Evolutionary conservation across 1,140 invertebrate genomes (phyloP), one percentile per base, ranked within the genome.

Genomic region (Chelonus insularis): DNA sequence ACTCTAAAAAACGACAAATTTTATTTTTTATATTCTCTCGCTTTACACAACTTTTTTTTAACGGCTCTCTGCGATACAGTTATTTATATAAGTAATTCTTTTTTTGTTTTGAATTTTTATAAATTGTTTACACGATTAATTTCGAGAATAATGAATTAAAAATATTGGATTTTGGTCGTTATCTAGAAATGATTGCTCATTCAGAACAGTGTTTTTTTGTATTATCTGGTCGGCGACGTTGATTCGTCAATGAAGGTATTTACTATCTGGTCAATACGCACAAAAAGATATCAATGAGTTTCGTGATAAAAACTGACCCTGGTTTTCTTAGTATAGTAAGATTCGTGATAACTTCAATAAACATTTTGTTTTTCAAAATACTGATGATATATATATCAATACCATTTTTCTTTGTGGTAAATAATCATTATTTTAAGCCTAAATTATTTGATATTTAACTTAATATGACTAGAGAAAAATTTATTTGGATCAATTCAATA

Each of bases 191-290:
- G 3, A 14, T n/a, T 39, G 25, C 25, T 39, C 36, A 43, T 56
- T 36, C n/a, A 39, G 34, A 39, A 39, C 21, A 21, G 48, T 58
- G 47, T 48, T 48, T 54, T 54, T 47, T 4, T 20, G 18, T 7
- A 29, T 7, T 29, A 29, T 29, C 25, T 4, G 25, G 7, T 4
- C 25, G 7, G 25, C 3, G 25, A 29, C 43, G 47, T 39, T 36
- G 50, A 50, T 62, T 63, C 68, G 68, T 70, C 68, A 70, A 65
- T 65, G 63, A 65, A 66, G 43, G 67, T 68, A 62, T 66, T 70
- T 68, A 70, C 68, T 65, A 70, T 67, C 55, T 64, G 57, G 47
- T 50, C 55, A 62, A 59, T 59, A 60, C 39, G 25, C 23, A 43
- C 57, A 12, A 23, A 32, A 20, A 36, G 54, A 58, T 59, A 59